A percentile compares a stretch with the other conserved stretches of the same genome.
Conservation (phyloP, 1,140 invertebrate genomes). For the Subanguina moxae region DNA sequence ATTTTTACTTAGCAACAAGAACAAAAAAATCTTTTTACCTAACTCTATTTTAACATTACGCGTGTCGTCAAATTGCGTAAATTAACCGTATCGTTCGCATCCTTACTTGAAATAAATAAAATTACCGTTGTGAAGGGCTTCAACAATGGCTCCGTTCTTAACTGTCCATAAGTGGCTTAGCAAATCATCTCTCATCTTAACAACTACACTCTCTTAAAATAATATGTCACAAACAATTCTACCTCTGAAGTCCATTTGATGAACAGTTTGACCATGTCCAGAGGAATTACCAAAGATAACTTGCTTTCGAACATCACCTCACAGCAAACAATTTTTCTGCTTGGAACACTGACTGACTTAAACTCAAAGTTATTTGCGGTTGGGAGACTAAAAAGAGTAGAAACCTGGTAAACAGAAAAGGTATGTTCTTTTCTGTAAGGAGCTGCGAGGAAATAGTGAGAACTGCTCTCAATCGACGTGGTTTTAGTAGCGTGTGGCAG, state of each 20-base stretch:
- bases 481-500: not conserved
- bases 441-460: conserved; percentile 39
- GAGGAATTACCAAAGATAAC: conserved; percentile 42
- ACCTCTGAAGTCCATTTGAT: conserved; percentile 35
- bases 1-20: too few species aligned
- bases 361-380: conserved; percentile 23
- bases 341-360: conserved; percentile 41
- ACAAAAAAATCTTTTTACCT: too few species aligned
- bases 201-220: not conserved
- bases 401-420: conserved; percentile 43
- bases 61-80: too few species aligned
- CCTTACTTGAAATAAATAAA: too few species aligned
- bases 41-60: too few species aligned
- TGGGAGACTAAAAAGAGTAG: not conserved
- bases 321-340: conserved; percentile 40
- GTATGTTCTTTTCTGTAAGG: conserved; percentile 42
- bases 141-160: conserved; percentile 24
- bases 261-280: conserved; percentile 43
- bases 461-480: not conserved
- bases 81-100: too few species aligned
- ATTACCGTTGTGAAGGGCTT: conserved; percentile 1
- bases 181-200: conserved; percentile 36
- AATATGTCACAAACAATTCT: too few species aligned
- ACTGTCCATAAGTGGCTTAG: conserved; percentile 30
- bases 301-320: conserved; percentile 51